Evolutionary conservation across 2,888 invertebrate species (phyloP), one percentile per base, ranked within the genome.

Genomic region (Drosophila mulleri): DNA sequence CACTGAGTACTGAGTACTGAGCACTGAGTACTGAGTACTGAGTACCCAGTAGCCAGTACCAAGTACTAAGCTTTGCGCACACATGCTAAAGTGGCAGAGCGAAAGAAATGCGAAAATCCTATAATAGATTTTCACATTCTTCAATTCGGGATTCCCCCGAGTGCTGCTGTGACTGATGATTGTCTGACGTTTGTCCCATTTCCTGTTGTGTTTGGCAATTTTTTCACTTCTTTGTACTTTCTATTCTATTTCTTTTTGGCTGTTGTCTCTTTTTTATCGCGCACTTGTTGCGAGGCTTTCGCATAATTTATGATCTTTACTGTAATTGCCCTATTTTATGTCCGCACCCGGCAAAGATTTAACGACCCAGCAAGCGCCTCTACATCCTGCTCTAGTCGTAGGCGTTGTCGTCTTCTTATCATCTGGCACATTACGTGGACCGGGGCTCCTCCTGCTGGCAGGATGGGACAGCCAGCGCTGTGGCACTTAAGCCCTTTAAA

Each of bases 301-400:
- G 84, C 81, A 86, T 85, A 82, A 86, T 85, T 85, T 85, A 86
- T 86, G 79, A 84, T 85, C 73, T 81, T 75, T 77, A 72, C 75
- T 70, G 80, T 85, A 85, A 85, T 85, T 85, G 86, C 86, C 79
- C 72, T 66, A 79, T 82, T 85, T 85, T 86, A 84, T 82, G 84
- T 86, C 77, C 62, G 57, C 83, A 74, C 75, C 72, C 72, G 47
- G 72, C 64, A 58, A 69, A 66, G 77, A 76, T 80, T 86, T 80
- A 84, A 83, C 73, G 72, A 59, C 65, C 56, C 8, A 23, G 50
- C 57, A 26, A 50, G 26, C 41, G 45, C n/a, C 0, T 12, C 42
- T 1, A 20, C 54, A 18, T 26, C 23, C 39, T 39, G 12, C 29
- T 18, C n/a, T 39, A 18, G 54, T 52, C 47, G 52, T 41, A 62